Conservation (phyloP, 2,113 vertebrate genomes). For the Microtus pennsylvanicus region DNA sequence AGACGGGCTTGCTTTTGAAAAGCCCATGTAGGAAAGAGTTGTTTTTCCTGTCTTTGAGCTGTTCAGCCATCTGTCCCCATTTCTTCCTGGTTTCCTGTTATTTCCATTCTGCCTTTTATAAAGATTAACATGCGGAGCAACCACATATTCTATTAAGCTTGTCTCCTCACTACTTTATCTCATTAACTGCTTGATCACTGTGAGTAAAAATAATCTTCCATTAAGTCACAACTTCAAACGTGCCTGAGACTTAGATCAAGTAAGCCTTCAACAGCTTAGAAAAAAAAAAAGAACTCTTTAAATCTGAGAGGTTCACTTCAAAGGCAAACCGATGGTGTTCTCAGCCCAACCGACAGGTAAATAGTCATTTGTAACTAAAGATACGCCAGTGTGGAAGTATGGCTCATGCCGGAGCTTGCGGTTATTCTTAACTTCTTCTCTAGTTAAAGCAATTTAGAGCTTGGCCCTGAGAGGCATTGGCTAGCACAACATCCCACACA, state of each 20-base stretch:
- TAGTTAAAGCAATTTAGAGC: slow-evolving; percentile 55
- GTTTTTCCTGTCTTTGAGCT: slow-evolving; percentile 80
- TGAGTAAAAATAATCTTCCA: slow-evolving; percentile 85
- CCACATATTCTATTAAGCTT: slow-evolving; percentile 82
- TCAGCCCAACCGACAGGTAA: slow-evolving; percentile 86
- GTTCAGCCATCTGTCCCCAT: slow-evolving; percentile 76
- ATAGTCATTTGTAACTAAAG: slow-evolving; percentile 87
- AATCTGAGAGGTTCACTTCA: slow-evolving; percentile 88
- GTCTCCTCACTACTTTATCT: slow-evolving; percentile 86
- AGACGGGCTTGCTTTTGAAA: slow-evolving; percentile 76
- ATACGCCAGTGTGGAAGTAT: slow-evolving; percentile 76
- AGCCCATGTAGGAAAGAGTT: slow-evolving; percentile 61
- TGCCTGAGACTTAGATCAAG: slow-evolving; percentile 86
- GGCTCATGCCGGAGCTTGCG: slow-evolving; percentile 48
- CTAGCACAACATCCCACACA: neutral
- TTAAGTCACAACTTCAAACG: slow-evolving; percentile 88
- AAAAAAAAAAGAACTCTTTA: slow-evolving; percentile 79
- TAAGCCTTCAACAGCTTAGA: slow-evolving; percentile 84
- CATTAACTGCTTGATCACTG: slow-evolving; percentile 89
- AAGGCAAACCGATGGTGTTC: slow-evolving; percentile 86
- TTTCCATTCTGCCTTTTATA: slow-evolving; percentile 79
- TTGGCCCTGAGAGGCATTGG: slow-evolving; percentile 2
- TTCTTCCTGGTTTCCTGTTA: slow-evolving; percentile 80
- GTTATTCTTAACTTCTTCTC: slow-evolving; percentile 60
- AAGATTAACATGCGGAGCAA: slow-evolving; percentile 72